Evolutionary conservation across 1,140 invertebrate genomes (phyloP).

Genomic region (Heliconius hewitsoni): DNA sequence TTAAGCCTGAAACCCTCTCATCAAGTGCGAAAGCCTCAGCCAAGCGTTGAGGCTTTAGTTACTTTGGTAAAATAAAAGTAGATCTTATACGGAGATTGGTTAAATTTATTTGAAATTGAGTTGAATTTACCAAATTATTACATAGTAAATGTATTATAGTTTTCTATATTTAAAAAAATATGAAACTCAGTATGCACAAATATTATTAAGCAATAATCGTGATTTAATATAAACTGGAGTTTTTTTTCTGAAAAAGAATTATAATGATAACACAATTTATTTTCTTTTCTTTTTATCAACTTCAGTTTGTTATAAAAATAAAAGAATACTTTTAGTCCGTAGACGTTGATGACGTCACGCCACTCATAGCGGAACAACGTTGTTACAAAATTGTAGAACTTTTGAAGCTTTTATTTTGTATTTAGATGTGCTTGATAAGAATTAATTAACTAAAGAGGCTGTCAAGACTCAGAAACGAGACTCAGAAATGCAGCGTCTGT

Average conservation of each 20-base stretch:
- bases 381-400: background rate
- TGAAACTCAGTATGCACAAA: too few species aligned
- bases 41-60: slow-evolving; percentile 9
- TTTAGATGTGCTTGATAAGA: background rate
- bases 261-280: too few species aligned
- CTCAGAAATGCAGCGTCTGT: too few species aligned
- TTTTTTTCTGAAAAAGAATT: too few species aligned
- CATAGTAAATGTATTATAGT: background rate
- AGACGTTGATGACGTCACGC: slow-evolving; percentile 1
- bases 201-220: too few species aligned
- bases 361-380: background rate
- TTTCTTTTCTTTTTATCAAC: background rate
- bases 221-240: too few species aligned
- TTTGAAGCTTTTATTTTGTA: background rate
- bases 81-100: slow-evolving; percentile 1
- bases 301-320: slow-evolving; percentile 5
- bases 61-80: slow-evolving; percentile 9
- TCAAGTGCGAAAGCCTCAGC: slow-evolving; percentile 10
- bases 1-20: slow-evolving; percentile 8
- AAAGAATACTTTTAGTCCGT: background rate
- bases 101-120: background rate
- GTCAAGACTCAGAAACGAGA: too few species aligned
- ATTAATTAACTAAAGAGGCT: background rate
- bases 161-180: background rate
- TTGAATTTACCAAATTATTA: background rate